These are phyloP conservation scores for Microctenopoma lineatum DNA, from an alignment of 2,797 vertebrate genomes.

Conservation along the genomic window DNA sequence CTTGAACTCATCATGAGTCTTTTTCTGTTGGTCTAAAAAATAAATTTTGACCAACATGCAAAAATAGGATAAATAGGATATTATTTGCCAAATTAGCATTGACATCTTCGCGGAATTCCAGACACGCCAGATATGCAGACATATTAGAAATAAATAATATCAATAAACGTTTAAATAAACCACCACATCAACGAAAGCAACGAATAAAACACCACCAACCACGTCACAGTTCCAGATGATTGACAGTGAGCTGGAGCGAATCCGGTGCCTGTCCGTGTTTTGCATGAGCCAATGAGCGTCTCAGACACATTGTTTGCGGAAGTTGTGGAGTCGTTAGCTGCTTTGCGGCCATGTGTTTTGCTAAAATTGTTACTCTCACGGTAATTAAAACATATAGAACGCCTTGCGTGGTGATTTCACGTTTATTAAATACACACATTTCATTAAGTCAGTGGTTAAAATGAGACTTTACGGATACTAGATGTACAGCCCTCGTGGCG, in stretches of 20 bases:
- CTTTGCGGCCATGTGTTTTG: not conserved
- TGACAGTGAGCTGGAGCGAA: conserved; percentile 42
- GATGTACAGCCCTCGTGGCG: conserved; percentile 15
- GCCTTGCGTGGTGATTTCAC: fast-evolving
- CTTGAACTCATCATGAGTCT: too few relatives aligned
- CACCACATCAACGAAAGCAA: not conserved
- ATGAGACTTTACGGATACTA: not conserved
- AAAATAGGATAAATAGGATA: too few relatives aligned
- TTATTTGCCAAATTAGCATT: too few relatives aligned
- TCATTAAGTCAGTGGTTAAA: not conserved
- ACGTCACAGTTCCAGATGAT: conserved; percentile 3
- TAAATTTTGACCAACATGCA: too few relatives aligned
- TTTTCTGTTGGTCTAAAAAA: too few relatives aligned
- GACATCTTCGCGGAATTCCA: too few relatives aligned
- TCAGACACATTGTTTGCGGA: conserved; percentile 61
- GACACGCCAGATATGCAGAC: too few relatives aligned
- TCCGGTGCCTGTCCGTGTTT: conserved; percentile 53
- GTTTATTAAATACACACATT: not conserved
- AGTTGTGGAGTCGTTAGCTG: conserved; percentile 17
- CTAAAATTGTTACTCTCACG: fast-evolving
- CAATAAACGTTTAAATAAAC: too few relatives aligned
- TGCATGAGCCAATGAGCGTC: conserved; percentile 57
- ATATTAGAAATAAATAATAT: too few relatives aligned
- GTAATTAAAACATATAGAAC: not conserved
- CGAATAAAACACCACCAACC: not conserved